Evolutionary conservation across 2,797 vertebrate species (phyloP), one percentile per base, ranked within the genome.

Genomic region (Spinibarbus caldwelli): DNA sequence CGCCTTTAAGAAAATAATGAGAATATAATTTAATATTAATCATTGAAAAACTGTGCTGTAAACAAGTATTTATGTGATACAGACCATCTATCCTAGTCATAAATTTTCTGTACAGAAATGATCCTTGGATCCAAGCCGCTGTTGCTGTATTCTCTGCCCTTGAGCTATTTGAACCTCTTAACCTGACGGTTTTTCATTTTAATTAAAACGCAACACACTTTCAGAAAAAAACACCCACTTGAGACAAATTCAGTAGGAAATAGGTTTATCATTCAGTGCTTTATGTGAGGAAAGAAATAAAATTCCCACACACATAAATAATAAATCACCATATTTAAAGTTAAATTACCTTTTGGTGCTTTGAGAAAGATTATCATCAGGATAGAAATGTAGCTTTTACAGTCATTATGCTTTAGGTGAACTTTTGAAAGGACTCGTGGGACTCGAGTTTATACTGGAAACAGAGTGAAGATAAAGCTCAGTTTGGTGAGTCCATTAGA

Each of bases 141-240:
- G 23, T 57, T 68, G 68, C 34, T n/a, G 21, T 78, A 71, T 84
- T 84, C 38, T 62, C 75, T 86, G 85, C 72, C 89, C 88, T 89
- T 89, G 88, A 85, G 81, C 41, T 59, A 26, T 78, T 57, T 76
- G 71, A 54, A 71, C 68, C 76, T 52, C 52, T 17, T 64, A 73
- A 66, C 31, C 54, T 47, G 17, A 47, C 49, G 64, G 67, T 80
- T 78, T 84, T 87, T 77, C 45, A 45, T 88, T 90, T 89, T 89
- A 88, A 88, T 90, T 89, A 86, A 88, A 88, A 67, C 10, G 21
- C 75, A 78, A 73, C 70, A 67, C 31, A 57, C 79, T 76, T 59
- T 62, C n/a, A 64, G 19, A 29, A 38, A 76, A 62, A 52, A 76
- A 2, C 59, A 84, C 29, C 72, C 84, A 72, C 78, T 85, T 64